Conservation (phyloP, 2,888 invertebrate species). For the Hydroisotoma schaefferi region DNA sequence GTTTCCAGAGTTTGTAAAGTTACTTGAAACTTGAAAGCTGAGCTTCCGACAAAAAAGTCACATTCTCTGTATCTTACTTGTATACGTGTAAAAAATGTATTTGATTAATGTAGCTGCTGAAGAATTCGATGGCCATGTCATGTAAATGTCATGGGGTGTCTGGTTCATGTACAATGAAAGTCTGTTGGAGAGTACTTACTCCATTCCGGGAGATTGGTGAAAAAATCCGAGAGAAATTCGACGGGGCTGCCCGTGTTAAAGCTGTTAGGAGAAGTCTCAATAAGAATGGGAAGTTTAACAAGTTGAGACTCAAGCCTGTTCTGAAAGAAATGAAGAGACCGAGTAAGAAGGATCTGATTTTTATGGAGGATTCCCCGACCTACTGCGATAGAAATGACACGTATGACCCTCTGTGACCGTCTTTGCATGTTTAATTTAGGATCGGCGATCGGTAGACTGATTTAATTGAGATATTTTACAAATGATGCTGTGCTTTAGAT, state of each 20-base stretch:
- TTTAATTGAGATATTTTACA: background rate
- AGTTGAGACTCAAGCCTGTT: constrained; percentile 61
- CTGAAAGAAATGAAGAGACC: constrained; percentile 78
- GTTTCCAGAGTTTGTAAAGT: too few relatives aligned
- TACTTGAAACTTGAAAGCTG: too few relatives aligned
- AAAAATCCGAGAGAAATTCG: constrained; percentile 72
- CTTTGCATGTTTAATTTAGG: constrained; percentile 1
- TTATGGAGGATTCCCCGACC: constrained; percentile 84
- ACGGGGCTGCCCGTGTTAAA: constrained; percentile 80
- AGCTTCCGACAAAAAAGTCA: background rate
- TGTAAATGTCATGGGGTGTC: constrained; percentile 96
- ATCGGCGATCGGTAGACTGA: background rate
- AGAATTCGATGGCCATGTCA: constrained; percentile 73
- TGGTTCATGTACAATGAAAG: constrained; percentile 82
- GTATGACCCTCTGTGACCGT: constrained; percentile 53
- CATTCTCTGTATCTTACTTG: too few relatives aligned
- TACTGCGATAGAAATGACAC: constrained; percentile 82
- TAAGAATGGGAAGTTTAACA: constrained; percentile 39
- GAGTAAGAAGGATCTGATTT: constrained; percentile 85
- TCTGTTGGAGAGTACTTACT: constrained; percentile 83
- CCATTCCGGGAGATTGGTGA: constrained; percentile 73
- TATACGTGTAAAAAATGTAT: too few relatives aligned
- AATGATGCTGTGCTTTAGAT: constrained; percentile 19
- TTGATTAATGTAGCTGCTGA: constrained; percentile 52
- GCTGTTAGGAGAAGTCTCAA: constrained; percentile 58